Base-by-base conservation (phyloP, 2,797 vertebrate species). In the Vespertilio murinus region DNA sequence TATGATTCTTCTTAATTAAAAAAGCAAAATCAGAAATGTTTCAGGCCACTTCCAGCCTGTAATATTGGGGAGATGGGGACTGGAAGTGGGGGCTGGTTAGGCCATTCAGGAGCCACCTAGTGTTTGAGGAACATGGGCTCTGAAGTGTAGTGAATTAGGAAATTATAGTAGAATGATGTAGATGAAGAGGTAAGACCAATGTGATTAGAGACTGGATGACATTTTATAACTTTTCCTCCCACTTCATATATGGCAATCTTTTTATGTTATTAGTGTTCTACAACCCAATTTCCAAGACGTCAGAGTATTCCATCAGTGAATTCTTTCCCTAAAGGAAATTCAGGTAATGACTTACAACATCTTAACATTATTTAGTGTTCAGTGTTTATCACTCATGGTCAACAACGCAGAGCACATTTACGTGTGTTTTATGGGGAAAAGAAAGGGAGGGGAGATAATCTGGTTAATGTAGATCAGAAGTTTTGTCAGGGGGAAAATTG, bases 401-500 rank as follows among this genome's bases (percentile, higher is more conserved):
- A 92, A 33, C n/a, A 87, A 56, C 28, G 35, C 61, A 89, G 82
- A 61, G 25, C 33, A 87, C 28, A 6, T 65, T 91, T 67, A 67
- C 54, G 88, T 74, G 40, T 86, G 52, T 69, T 93, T 91, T 81
- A 73, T 18, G 22, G 56, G 75, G 16, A 59, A 84, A 79, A 79
- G 35, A 64, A 82, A 40, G 40, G 42, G 61, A 56, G 12, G 80
- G 38, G 30, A 80, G 35, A 80, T 85, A 88, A 89, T 74, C 52
- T 73, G 59, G 70, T 91, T 94, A 87, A 89, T 75, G 70, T 40
- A 89, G 86, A 93, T n/a, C 61, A 40, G 28, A 92, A 82, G 85
- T 95, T 90, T 82, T 85, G 40, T 94, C 86, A 18, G 40, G 71
- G 73, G 71, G 17, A 80, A 82, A 96, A 67, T 59, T 42, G 84